Conservation (phyloP, 2,797 vertebrate species). For the Tapirus indicus region DNA sequence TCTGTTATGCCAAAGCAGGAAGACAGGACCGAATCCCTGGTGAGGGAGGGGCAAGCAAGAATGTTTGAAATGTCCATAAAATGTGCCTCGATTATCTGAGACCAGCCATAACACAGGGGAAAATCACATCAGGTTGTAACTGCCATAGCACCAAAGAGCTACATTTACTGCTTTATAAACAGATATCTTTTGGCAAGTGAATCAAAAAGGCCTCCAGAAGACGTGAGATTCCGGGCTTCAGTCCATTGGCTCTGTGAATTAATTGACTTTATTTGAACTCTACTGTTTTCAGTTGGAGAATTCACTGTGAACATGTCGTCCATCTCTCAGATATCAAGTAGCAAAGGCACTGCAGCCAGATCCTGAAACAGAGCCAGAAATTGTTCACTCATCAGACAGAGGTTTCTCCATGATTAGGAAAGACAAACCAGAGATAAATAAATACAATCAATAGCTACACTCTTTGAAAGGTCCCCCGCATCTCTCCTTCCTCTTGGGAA, state of each 20-base stretch:
- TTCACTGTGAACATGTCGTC: slow-evolving; percentile 94
- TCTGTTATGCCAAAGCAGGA: neutral
- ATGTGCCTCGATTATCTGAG: slow-evolving; percentile 87
- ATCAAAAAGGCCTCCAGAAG: slow-evolving; percentile 91
- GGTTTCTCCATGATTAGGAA: slow-evolving; percentile 89
- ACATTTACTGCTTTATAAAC: slow-evolving; percentile 90
- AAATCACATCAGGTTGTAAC: slow-evolving; percentile 88
- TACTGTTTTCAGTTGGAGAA: slow-evolving; percentile 94
- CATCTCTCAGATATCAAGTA: slow-evolving; percentile 94
- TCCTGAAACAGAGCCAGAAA: slow-evolving; percentile 91
- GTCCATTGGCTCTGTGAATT: slow-evolving; percentile 93
- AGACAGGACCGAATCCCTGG: neutral
- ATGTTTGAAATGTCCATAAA: slow-evolving; percentile 84
- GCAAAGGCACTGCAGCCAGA: slow-evolving; percentile 91
- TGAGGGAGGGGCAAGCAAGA: slow-evolving; percentile 72
- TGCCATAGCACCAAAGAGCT: slow-evolving; percentile 89
- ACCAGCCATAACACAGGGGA: slow-evolving; percentile 86
- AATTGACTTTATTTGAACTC: slow-evolving; percentile 93
- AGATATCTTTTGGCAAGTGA: slow-evolving; percentile 92
- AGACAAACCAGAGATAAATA: slow-evolving; percentile 87
- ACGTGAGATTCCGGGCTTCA: slow-evolving; percentile 91
- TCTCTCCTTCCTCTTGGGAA: slow-evolving; percentile 47
- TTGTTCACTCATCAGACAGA: slow-evolving; percentile 90
- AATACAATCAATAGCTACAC: slow-evolving; percentile 85
- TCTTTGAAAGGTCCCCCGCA: slow-evolving; percentile 43